phyloP scores from a whole-genome alignment of 2,888 invertebrate genomes.

The Drosophila merina region DNA sequence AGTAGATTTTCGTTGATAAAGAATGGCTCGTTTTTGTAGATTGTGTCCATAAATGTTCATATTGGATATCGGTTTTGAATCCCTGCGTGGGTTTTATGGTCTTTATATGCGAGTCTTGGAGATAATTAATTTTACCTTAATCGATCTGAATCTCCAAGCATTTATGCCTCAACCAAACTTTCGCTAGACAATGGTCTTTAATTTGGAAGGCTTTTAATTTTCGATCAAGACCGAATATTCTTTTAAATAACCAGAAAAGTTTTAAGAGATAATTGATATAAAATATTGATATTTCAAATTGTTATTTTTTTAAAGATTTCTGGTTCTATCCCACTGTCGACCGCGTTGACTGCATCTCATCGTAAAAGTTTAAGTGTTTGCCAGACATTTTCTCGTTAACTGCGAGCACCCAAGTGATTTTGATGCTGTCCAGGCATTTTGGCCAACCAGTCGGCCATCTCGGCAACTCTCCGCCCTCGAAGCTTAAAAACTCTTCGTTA shows the following conservation, averaged over 20 bases:
- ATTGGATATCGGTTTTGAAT: constrained; percentile 8
- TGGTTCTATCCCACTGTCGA: constrained; percentile 15
- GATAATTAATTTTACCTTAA: background rate
- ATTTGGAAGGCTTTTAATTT: background rate
- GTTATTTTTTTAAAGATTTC: background rate
- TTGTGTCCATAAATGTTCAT: background rate
- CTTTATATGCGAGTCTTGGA: background rate
- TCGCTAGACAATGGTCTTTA: background rate
- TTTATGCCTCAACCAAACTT: background rate
- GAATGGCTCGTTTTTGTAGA: constrained; percentile 13
- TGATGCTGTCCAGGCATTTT: constrained; percentile 62
- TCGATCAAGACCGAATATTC: background rate
- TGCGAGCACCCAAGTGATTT: constrained; percentile 69
- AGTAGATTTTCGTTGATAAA: constrained; percentile 28
- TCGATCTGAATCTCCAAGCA: background rate
- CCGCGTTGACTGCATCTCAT: constrained; percentile 56
- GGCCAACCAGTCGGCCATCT: constrained; percentile 2
- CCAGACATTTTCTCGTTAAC: constrained; percentile 77
- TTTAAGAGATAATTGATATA: background rate
- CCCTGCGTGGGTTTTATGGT: background rate
- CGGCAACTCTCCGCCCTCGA: constrained; percentile 2
- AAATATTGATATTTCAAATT: no score
- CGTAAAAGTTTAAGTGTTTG: constrained; percentile 77
- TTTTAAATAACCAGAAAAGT: background rate
- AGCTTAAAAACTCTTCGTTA: constrained; percentile 67